Evolutionary conservation across 1,140 invertebrate genomes (phyloP).

Genomic region (Patella vulgata): DNA sequence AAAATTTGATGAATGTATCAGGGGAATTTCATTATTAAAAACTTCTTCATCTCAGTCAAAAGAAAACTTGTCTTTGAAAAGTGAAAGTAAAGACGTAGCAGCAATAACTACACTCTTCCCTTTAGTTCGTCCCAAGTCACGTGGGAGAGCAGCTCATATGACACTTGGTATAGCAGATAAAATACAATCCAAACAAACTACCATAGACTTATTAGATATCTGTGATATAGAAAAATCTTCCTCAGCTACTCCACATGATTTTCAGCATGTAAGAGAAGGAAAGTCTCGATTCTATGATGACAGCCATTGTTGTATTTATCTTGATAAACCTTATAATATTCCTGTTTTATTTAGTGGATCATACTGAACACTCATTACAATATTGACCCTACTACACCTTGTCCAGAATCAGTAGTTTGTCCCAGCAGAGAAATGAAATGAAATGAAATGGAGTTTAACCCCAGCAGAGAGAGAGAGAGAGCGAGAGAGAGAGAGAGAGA

Average conservation of each 20-base stretch:
- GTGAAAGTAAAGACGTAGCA: background rate
- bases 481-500: no score
- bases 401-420: no score
- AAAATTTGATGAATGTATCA: no score
- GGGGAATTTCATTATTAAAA: no score
- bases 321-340: conserved; percentile 19
- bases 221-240: conserved; percentile 30
- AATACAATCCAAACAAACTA: conserved; percentile 26
- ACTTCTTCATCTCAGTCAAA: no score
- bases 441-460: no score
- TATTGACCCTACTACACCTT: no score
- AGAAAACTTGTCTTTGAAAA: background rate
- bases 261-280: conserved; percentile 17
- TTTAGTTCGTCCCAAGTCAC: background rate
- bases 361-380: no score
- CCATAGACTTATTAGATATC: conserved; percentile 37
- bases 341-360: conserved; percentile 28
- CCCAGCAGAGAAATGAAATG: no score
- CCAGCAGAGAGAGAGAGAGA: no score
- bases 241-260: background rate
- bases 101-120: background rate
- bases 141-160: conserved; percentile 43
- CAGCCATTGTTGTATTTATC: conserved; percentile 36
- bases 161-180: conserved; percentile 37
- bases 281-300: conserved; percentile 27